Conservation (phyloP, 1,140 invertebrate genomes). For the Drosophila ironensis region DNA sequence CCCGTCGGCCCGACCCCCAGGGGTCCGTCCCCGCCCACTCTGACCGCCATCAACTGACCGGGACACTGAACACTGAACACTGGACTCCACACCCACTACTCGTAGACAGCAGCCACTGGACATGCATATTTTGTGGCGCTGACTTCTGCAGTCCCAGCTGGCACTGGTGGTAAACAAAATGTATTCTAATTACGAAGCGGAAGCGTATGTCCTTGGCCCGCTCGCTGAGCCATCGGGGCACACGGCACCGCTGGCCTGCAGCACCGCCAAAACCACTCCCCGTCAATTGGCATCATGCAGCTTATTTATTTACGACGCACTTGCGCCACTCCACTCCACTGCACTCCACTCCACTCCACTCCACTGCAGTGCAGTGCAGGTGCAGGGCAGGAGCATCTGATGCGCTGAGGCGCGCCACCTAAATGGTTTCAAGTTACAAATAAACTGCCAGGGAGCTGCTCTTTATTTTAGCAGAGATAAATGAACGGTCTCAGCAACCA, state of each 20-base stretch:
- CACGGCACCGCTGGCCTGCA: background rate
- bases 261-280: constrained; percentile 19
- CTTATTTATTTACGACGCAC: constrained; percentile 51
- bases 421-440: no score
- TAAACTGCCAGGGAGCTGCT: no score
- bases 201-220: constrained; percentile 19
- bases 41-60: background rate
- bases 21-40: background rate
- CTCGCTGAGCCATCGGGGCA: background rate
- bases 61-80: background rate
- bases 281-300: constrained; percentile 48
- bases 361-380: no score
- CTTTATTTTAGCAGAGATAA: no score
- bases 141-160: constrained; percentile 11
- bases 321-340: constrained; percentile 21
- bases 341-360: background rate
- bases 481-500: no score
- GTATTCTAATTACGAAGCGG: constrained; percentile 40
- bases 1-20: background rate
- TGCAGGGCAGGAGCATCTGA: no score
- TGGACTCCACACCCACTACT: background rate
- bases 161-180: constrained; percentile 33
- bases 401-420: no score
- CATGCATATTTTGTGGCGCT: constrained; percentile 2
- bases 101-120: background rate